phyloP scores from a whole-genome alignment of 2,113 vertebrate species.

The Cephalopterus ornatus region DNA sequence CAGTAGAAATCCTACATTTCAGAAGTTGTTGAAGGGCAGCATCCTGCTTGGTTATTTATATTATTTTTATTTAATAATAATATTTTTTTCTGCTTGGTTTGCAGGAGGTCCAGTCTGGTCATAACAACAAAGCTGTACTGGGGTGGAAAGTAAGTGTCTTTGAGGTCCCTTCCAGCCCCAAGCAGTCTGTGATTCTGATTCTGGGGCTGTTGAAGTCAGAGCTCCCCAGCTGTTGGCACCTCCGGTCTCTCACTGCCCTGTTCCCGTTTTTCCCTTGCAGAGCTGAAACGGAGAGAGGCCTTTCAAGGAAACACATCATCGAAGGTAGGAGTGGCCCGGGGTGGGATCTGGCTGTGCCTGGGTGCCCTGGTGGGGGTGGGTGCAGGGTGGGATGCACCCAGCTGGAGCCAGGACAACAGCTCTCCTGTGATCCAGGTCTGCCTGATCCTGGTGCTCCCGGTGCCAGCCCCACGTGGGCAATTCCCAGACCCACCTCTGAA shows the following conservation, averaged over 20 bases:
- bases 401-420: accelerated
- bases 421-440: accelerated
- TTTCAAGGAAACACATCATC: constrained; percentile 96
- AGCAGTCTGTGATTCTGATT: accelerated
- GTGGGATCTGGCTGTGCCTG: accelerated
- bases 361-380: not conserved
- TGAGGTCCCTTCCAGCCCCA: not conserved
- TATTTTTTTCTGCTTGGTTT: constrained; percentile 11
- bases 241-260: not conserved
- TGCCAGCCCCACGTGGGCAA: accelerated
- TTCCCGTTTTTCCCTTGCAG: constrained; percentile 66
- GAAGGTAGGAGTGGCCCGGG: constrained; percentile 78
- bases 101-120: constrained; percentile 93
- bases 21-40: not conserved
- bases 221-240: not conserved
- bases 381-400: accelerated
- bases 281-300: constrained; percentile 93
- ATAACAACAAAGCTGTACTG: constrained; percentile 99
- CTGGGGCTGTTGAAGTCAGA: not conserved
- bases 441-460: accelerated
- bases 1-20: not conserved
- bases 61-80: not conserved
- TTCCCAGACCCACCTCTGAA: not conserved
- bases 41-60: not conserved
- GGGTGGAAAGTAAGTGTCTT: constrained; percentile 95